These are phyloP conservation scores for Diacarnus erythraeanus DNA, from an alignment of 37 sponge, comb jelly and placozoan species.

Conservation along the genomic window DNA sequence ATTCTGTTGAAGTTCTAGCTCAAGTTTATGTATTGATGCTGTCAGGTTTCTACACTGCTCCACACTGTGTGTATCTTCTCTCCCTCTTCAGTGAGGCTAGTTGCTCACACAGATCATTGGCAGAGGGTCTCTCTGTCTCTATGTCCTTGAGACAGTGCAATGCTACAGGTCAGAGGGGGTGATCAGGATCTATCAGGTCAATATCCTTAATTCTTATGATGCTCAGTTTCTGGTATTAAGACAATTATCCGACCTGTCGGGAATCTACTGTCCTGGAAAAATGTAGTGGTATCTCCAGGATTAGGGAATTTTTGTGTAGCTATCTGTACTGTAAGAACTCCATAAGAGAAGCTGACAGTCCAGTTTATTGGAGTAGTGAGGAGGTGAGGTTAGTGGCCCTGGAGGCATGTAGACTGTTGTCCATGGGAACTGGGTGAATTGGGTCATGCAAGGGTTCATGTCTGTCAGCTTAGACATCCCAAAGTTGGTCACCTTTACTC, in stretches of 20 bases:
- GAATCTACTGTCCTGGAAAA: background rate
- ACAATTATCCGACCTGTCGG: background rate
- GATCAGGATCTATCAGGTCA: background rate
- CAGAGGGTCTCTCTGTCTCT: background rate
- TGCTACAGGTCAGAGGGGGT: background rate
- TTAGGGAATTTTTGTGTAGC: slow-evolving; percentile 5
- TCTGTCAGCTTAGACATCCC: slow-evolving; percentile 8
- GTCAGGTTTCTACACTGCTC: background rate
- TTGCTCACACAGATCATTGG: background rate
- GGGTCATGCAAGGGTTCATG: slow-evolving; percentile 2
- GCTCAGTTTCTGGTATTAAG: background rate
- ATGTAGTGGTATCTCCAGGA: background rate
- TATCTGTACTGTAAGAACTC: slow-evolving; percentile 31
- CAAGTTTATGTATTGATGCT: background rate
- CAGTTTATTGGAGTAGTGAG: background rate
- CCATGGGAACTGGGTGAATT: background rate
- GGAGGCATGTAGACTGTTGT: slow-evolving; percentile 39
- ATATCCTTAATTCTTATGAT: background rate
- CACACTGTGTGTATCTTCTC: background rate
- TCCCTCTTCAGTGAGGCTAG: background rate
- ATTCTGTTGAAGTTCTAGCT: background rate
- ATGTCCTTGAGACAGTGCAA: background rate
- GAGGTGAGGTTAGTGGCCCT: slow-evolving; percentile 15
- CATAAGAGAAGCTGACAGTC: slow-evolving; percentile 49
- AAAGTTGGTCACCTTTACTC: slow-evolving; percentile 47